Conservation (phyloP, 2,888 invertebrate species). For the Julus scanicus region DNA sequence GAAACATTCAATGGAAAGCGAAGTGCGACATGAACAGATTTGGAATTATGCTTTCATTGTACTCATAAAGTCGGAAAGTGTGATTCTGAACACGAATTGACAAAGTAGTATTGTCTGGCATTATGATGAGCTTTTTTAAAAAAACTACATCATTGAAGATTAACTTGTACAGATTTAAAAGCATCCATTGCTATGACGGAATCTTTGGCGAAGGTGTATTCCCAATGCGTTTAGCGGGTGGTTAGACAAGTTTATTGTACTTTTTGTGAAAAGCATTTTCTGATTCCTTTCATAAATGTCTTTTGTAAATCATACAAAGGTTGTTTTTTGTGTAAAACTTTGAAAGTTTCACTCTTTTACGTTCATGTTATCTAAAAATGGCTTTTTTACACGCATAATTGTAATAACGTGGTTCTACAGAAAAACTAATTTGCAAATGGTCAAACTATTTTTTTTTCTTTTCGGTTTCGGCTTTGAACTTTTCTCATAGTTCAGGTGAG, state of each 20-base stretch:
- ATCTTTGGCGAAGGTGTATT: not conserved
- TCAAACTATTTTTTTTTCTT: not conserved
- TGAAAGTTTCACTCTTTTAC: not conserved
- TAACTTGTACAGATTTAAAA: not conserved
- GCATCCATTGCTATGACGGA: not conserved
- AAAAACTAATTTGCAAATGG: not conserved
- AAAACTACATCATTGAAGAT: not conserved
- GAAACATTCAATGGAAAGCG: slow-evolving; percentile 25
- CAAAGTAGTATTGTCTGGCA: not conserved
- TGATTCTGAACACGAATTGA: not conserved
- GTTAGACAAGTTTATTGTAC: slow-evolving; percentile 39
- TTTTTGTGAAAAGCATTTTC: slow-evolving; percentile 26
- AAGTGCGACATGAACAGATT: not conserved
- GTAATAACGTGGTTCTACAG: not conserved
- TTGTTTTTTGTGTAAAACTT: not conserved
- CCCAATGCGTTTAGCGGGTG: slow-evolving; percentile 1
- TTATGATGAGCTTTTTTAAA: not conserved
- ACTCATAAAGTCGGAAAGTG: not conserved
- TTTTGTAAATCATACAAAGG: not conserved
- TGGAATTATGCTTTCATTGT: not conserved
- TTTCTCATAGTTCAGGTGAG: not conserved
- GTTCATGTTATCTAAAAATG: not conserved
- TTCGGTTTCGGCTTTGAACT: too few species aligned
- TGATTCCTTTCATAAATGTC: not conserved
- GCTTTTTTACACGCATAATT: not conserved